phyloP scores from a whole-genome alignment of 2,888 invertebrate genomes.

The Eupithecia subfuscata region DNA sequence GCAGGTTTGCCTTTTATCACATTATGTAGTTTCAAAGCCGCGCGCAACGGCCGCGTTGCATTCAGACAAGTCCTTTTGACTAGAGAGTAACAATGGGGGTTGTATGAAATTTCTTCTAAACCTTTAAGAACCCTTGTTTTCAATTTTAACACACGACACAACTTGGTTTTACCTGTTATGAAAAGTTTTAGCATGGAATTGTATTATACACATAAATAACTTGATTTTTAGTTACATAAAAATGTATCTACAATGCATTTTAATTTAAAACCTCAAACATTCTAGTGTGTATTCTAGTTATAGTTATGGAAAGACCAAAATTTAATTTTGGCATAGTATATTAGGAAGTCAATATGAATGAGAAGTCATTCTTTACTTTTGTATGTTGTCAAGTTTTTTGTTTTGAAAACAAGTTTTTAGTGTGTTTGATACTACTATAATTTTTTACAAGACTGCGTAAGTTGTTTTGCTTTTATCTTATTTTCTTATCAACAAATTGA shows the following conservation, averaged over 20 bases:
- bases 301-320: not conserved
- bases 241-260: not conserved
- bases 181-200: no score
- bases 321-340: not conserved
- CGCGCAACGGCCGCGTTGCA: not conserved
- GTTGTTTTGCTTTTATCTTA: not conserved
- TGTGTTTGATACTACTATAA: not conserved
- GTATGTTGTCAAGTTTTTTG: not conserved
- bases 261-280: not conserved
- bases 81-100: not conserved
- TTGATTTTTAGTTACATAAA: not conserved
- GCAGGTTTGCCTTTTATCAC: not conserved
- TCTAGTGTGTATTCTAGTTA: not conserved
- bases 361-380: not conserved
- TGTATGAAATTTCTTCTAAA: not conserved
- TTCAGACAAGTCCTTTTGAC: not conserved
- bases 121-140: not conserved
- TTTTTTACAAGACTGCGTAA: not conserved
- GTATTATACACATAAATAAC: not conserved
- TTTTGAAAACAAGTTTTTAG: not conserved
- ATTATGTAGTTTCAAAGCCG: not conserved
- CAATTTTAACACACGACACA: not conserved
- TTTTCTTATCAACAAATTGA: constrained; percentile 1
- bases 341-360: not conserved
- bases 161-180: no score